These are phyloP conservation scores for Macropus fuliginosus DNA, from an alignment of 2,797 vertebrate species.

Conservation along the genomic window DNA sequence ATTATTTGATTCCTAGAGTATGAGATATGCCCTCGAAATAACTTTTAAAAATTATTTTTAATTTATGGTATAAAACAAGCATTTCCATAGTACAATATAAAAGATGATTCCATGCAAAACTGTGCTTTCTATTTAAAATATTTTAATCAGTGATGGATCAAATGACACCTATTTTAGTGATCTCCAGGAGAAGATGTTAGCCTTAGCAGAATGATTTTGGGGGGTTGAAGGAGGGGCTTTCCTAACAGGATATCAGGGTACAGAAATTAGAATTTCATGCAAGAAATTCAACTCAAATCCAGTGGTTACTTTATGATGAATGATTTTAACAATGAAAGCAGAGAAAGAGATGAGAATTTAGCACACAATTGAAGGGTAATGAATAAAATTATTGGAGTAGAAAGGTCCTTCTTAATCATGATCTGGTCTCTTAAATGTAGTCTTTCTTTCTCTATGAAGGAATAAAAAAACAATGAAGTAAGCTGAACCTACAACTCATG, in stretches of 20 bases:
- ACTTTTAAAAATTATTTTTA: too few relatives aligned
- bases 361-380: neutral
- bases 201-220: constrained; percentile 35
- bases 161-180: constrained; percentile 1
- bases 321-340: neutral
- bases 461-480: neutral
- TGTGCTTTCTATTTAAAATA: neutral
- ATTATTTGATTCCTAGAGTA: too few relatives aligned
- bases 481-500: neutral
- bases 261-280: constrained; percentile 44
- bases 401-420: neutral
- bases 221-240: neutral
- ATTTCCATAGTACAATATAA: too few relatives aligned
- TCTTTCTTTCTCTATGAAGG: neutral
- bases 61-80: too few relatives aligned
- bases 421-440: neutral
- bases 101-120: too few relatives aligned
- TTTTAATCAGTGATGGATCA: constrained; percentile 44
- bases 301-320: constrained; percentile 26
- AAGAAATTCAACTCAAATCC: constrained; percentile 25
- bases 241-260: neutral
- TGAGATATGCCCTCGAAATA: too few relatives aligned
- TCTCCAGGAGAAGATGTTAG: constrained; percentile 14
- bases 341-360: constrained; percentile 1
- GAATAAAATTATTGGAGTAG: neutral